Base-by-base conservation (phyloP, 2,888 invertebrate genomes). In the Helobdella robusta region DNA sequence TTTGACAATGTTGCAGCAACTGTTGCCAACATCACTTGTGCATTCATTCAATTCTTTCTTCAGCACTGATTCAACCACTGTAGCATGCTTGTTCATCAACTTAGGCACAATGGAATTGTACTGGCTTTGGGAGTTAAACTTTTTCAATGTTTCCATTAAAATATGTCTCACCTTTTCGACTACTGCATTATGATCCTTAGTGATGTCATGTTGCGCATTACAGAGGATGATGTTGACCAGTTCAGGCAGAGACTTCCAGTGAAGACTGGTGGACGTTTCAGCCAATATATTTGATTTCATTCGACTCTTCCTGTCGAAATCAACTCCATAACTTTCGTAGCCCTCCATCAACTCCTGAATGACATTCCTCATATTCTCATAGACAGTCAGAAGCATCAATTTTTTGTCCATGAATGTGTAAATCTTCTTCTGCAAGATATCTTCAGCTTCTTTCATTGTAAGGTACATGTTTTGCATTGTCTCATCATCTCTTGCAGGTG, bases 301-400 rank as follows among this genome's bases (percentile, higher is more conserved):
- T 36, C 36, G 28, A 44, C 30, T 62, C 18, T 50, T 62, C 4
- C 30, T 62, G 30, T 62, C 44, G 8, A 62, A n/a, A 28, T 62
- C 62, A 3, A 62, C 32, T 2, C 62, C 62, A 50, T 62, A 62
- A 3, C 46, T 46, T 15, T 62, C 62, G 18, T 25, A 18, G 15
- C 62, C 62, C 34, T 50, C 30, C 50, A 50, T 46, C 48, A 62
- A n/a, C 32, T 62, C 62, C 25, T 62, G 32, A 2, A 30, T 3
- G 2, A 62, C 62, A n/a, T 35, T 30, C 50, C 44, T 62, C 50
- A 62, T 62, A 35, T 30, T 34, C 32, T 62, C 62, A 0, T 50
- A 28, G n/a, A 62, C 50, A 18, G 44, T 46, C n/a, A 30, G 30
- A 2, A 62, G 46, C 50, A 62, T 48, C 35, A 62, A 40, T 35